phyloP scores from a whole-genome alignment of 92 coral and sea anemone genomes.

The Porites cylindrica region DNA sequence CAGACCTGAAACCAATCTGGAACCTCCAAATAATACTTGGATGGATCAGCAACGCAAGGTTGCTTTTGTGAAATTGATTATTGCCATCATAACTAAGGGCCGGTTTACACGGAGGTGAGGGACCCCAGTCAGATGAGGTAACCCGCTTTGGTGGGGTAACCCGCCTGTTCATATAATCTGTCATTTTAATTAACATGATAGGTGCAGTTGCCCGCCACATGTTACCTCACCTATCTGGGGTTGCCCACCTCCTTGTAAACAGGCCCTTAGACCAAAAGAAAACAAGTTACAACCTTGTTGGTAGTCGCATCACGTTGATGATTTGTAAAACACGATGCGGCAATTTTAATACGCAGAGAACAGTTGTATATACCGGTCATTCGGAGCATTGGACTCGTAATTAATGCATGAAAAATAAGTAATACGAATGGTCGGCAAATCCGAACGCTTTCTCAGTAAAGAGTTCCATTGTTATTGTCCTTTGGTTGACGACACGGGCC shows the following conservation, averaged over 20 bases:
- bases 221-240: too few species aligned
- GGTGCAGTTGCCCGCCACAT: too few species aligned
- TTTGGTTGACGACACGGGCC: slow-evolving; percentile 58
- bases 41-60: slow-evolving; percentile 3
- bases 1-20: slow-evolving; percentile 45
- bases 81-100: slow-evolving; percentile 12
- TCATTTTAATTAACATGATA: too few species aligned
- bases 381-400: slow-evolving; percentile 52
- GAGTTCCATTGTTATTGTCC: slow-evolving; percentile 37
- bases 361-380: slow-evolving; percentile 32
- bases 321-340: slow-evolving; percentile 29
- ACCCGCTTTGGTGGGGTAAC: too few species aligned
- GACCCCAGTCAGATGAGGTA: too few species aligned
- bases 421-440: slow-evolving; percentile 63
- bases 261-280: background rate
- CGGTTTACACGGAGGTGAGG: too few species aligned
- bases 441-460: slow-evolving; percentile 69
- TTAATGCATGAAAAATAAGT: slow-evolving; percentile 46
- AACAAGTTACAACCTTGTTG: slow-evolving; percentile 19
- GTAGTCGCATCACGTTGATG: slow-evolving; percentile 51
- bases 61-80: slow-evolving; percentile 30
- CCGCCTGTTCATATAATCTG: too few species aligned
- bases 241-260: too few species aligned
- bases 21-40: slow-evolving; percentile 4
- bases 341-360: slow-evolving; percentile 35